A percentile compares a stretch with the other conserved stretches of the same genome.
Evolutionary conservation across 2,797 vertebrate species (phyloP).

Genomic region (Rhinoraja longicauda): DNA sequence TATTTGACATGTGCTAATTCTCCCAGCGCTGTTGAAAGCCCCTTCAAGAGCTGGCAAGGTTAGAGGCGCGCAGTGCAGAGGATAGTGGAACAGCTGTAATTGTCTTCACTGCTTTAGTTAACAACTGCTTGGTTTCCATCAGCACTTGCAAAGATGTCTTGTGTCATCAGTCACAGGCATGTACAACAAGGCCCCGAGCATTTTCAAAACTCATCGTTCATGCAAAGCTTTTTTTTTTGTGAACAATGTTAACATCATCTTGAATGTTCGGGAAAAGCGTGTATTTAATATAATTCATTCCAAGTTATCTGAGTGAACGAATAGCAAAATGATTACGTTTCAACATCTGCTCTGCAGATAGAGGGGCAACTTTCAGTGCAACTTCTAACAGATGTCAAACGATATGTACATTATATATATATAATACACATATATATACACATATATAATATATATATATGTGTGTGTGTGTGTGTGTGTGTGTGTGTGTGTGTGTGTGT

Average conservation of each 20-base stretch:
- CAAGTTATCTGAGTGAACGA: slow-evolving; percentile 64
- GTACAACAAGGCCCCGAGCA: slow-evolving; percentile 52
- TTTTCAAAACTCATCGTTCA: slow-evolving; percentile 63
- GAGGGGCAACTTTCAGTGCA: slow-evolving; percentile 69
- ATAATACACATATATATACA: no score
- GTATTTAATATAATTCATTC: slow-evolving; percentile 61
- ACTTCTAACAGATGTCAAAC: slow-evolving; percentile 59
- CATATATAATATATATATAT: slow-evolving; percentile 53
- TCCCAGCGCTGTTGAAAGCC: slow-evolving; percentile 25
- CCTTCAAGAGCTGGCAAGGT: slow-evolving; percentile 10
- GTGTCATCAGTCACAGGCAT: slow-evolving; percentile 54
- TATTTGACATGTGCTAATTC: slow-evolving; percentile 37
- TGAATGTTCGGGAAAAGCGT: slow-evolving; percentile 62
- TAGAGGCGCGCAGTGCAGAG: slow-evolving; percentile 44
- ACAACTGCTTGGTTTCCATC: slow-evolving; percentile 49
- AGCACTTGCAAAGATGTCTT: slow-evolving; percentile 50
- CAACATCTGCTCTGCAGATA: slow-evolving; percentile 77
- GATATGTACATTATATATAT: no score
- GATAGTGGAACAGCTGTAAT: slow-evolving; percentile 36
- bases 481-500: no score
- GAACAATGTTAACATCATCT: slow-evolving; percentile 66
- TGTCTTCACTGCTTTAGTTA: slow-evolving; percentile 44
- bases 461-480: no score
- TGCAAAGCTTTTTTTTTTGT: slow-evolving; percentile 50
- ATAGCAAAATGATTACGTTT: slow-evolving; percentile 64